Evolutionary conservation across 2,113 vertebrate species (phyloP), one percentile per base, ranked within the genome.

Genomic region (Rhea americana): DNA sequence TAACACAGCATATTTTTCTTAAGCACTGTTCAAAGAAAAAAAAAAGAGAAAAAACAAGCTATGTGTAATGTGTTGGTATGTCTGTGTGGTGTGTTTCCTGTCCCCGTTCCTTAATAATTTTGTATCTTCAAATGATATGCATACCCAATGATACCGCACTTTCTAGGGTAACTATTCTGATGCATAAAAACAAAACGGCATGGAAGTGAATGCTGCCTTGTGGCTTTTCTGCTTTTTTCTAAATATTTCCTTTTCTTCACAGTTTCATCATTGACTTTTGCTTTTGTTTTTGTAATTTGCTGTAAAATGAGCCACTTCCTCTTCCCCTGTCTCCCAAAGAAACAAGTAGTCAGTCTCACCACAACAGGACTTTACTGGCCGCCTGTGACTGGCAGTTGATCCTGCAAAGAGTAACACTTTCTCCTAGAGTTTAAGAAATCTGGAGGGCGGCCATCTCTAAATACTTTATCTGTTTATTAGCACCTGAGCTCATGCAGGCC

Each of bases 1-100:
- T 93, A 94, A 87, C 56, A 94, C 82, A 91, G 79, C 72, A 81
- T 95, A 91, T 96, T 94, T 93, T 65, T 96, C 91, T 93, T 96
- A 96, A 82, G 91, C 91, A 90, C 88, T 81, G 8, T 94, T 92
- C 79, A 77, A 93, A 96, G 90, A 85, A 3, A 1, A 71, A 51
- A 32, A 24, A 50, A 51, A 51, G 37, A 6, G 16, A 55, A 25
- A 30, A 45, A 71, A 22, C 71, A 65, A 85, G 39, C 35, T 94
- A 61, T 0, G 0, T 90, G 73, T 67, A 80, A 43, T 11, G 16
- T 87, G 93, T 96, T 82, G 51, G 2, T 83, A 78, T 68, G 72
- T 96, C 93, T 90, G 83, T 78, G 83, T 95, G 82, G 83, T 90
- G 96, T 96, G 83, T 1, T 28, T 92, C 89, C 90, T 83, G 86